A percentile compares a stretch with the other conserved stretches of the same genome.
Evolutionary conservation across 2,888 invertebrate genomes (phyloP).

Genomic region (Latheticus oryzae): DNA sequence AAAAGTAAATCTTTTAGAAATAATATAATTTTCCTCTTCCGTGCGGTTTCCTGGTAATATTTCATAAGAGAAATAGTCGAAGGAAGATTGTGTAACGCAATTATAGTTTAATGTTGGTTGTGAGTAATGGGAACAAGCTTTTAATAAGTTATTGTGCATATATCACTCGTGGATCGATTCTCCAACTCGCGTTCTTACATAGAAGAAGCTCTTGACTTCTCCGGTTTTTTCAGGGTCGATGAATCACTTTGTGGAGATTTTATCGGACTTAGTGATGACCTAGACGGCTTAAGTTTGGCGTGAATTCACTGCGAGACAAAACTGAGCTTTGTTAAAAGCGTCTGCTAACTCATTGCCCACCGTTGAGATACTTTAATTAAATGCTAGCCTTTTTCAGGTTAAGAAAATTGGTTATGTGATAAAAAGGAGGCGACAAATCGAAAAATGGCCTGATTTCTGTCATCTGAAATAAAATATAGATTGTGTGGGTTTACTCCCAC

Average conservation of each 20-base stretch:
- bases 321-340: slow-evolving; percentile 9
- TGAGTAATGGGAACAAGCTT: slow-evolving; percentile 23
- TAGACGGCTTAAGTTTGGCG: slow-evolving; percentile 6
- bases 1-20: no score
- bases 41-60: slow-evolving; percentile 19
- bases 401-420: no score
- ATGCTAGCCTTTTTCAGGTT: no score
- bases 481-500: slow-evolving; percentile 6
- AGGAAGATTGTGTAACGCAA: slow-evolving; percentile 18
- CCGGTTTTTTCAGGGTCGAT: slow-evolving; percentile 8
- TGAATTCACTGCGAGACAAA: slow-evolving; percentile 13
- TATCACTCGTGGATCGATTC: slow-evolving; percentile 9
- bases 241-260: slow-evolving; percentile 15
- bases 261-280: slow-evolving; percentile 5
- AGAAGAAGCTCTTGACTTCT: background rate
- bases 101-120: slow-evolving; percentile 19
- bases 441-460: no score
- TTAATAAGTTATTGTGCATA: slow-evolving; percentile 26
- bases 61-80: slow-evolving; percentile 14
- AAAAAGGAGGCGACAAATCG: no score
- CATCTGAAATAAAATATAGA: no score
- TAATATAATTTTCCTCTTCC: no score
- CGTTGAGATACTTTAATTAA: no score
- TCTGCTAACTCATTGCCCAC: slow-evolving; percentile 31
- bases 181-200: no score